Percentiles rank a stretch among this genome's conserved stretches.
These are phyloP conservation scores for Oncopeltus fasciatus DNA, from an alignment of 1,140 invertebrate genomes.

Conservation along the genomic window DNA sequence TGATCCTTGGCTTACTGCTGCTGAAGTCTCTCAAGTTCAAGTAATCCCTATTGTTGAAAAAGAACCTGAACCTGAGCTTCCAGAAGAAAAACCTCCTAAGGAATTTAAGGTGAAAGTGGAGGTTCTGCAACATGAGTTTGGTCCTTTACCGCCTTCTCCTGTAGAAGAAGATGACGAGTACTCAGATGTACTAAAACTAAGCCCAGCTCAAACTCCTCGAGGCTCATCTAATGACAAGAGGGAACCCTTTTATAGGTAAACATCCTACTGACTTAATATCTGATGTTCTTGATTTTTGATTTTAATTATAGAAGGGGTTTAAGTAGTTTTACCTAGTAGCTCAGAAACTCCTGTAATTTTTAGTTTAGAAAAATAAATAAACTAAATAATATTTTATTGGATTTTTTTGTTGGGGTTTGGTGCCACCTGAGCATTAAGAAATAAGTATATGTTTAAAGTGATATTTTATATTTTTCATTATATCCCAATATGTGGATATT, in stretches of 20 bases:
- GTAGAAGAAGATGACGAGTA: conserved; percentile 62
- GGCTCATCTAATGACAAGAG: conserved; percentile 31
- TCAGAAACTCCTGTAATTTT: too few species aligned
- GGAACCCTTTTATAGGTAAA: conserved; percentile 25
- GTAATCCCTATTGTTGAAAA: conserved; percentile 21
- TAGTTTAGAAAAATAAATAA: too few species aligned
- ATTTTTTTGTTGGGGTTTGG: too few species aligned
- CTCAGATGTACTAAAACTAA: conserved; percentile 44
- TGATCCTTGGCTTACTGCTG: conserved; percentile 22
- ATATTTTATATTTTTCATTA: too few species aligned
- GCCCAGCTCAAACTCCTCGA: conserved; percentile 25
- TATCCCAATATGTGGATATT: too few species aligned
- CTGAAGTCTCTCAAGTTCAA: conserved; percentile 22
- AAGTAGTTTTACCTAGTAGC: too few species aligned
- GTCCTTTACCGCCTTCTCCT: conserved; percentile 61
- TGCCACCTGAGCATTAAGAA: too few species aligned
- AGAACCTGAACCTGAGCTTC: background rate
- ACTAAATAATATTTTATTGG: too few species aligned
- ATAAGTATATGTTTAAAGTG: too few species aligned
- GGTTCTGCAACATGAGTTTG: conserved; percentile 43
- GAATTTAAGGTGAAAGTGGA: conserved; percentile 26
- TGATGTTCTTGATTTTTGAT: too few species aligned
- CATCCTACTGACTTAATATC: too few species aligned
- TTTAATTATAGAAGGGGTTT: too few species aligned
- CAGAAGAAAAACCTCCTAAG: conserved; percentile 22